Percentiles rank a stretch among this genome's conserved stretches.
These are phyloP conservation scores for Heliothis virescens DNA, from an alignment of 1,140 invertebrate genomes.

Conservation along the genomic window DNA sequence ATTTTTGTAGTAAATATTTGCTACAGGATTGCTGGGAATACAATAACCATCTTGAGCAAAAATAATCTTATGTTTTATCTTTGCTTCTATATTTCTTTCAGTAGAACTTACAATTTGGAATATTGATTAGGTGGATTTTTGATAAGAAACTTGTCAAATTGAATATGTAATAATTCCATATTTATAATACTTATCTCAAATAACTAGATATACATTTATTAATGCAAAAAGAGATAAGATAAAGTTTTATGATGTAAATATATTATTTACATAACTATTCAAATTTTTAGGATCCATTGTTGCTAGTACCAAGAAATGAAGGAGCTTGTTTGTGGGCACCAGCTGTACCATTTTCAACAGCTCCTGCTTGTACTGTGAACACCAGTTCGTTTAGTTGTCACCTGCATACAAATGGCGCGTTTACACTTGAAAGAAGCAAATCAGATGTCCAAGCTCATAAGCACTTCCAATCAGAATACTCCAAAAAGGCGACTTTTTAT, in stretches of 20 bases:
- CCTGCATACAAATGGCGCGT: constrained; percentile 76
- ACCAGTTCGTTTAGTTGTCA: constrained; percentile 80
- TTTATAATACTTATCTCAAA: neutral
- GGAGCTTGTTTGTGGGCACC: constrained; percentile 85
- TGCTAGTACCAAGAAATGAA: constrained; percentile 88
- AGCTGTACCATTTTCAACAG: constrained; percentile 76
- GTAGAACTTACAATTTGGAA: no score
- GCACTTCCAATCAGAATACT: constrained; percentile 63
- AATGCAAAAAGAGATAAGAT: neutral
- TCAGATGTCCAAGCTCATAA: constrained; percentile 79
- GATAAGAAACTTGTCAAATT: no score
- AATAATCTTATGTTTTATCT: no score
- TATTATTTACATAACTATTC: neutral
- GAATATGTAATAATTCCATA: no score
- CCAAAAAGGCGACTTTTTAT: constrained; percentile 75
- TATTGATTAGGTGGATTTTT: no score
- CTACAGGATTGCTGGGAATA: no score
- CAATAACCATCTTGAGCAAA: no score
- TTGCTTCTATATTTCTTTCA: no score
- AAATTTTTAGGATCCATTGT: constrained; percentile 86
- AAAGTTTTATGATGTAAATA: neutral
- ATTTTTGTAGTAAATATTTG: neutral
- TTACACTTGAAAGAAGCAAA: constrained; percentile 81
- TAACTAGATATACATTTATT: neutral
- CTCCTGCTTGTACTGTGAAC: constrained; percentile 74